These are phyloP conservation scores for Riparia riparia DNA, from an alignment of 2,113 vertebrate genomes.

Conservation along the genomic window DNA sequence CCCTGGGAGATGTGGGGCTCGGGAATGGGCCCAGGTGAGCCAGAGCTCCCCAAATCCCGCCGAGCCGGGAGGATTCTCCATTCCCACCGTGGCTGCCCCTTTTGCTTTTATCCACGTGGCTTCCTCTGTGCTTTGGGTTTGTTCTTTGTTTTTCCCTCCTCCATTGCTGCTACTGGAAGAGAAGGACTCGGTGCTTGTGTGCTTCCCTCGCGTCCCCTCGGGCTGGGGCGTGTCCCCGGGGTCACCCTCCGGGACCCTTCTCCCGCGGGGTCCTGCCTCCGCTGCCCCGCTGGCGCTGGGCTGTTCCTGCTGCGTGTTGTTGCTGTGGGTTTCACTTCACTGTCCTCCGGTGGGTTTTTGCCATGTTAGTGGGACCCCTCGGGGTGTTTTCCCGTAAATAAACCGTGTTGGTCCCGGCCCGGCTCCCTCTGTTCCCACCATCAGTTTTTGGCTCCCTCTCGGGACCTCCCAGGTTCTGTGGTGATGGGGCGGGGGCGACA, in stretches of 20 bases:
- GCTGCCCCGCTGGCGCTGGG: background rate
- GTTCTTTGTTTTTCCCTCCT: background rate
- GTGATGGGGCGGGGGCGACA: background rate
- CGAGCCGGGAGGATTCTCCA: fast-evolving
- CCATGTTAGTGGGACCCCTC: background rate
- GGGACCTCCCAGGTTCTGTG: background rate
- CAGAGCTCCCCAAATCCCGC: background rate
- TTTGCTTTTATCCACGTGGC: background rate
- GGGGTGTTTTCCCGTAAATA: constrained; percentile 51
- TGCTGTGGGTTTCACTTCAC: constrained; percentile 12
- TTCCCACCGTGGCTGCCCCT: background rate
- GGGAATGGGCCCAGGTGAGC: fast-evolving
- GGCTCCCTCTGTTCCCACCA: background rate
- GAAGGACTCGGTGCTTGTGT: background rate
- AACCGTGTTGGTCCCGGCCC: constrained; percentile 8
- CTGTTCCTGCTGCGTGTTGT: background rate
- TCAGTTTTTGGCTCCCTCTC: background rate
- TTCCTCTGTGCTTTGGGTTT: background rate
- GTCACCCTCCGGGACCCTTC: background rate
- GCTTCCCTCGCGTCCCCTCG: fast-evolving
- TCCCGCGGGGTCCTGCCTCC: background rate
- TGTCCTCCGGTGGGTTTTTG: background rate
- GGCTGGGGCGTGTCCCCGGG: background rate
- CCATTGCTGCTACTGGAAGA: background rate
- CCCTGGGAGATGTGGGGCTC: fast-evolving